Base-by-base conservation (phyloP, 64 coral and sea anemone genomes). In the Pocillopora damicornis region DNA sequence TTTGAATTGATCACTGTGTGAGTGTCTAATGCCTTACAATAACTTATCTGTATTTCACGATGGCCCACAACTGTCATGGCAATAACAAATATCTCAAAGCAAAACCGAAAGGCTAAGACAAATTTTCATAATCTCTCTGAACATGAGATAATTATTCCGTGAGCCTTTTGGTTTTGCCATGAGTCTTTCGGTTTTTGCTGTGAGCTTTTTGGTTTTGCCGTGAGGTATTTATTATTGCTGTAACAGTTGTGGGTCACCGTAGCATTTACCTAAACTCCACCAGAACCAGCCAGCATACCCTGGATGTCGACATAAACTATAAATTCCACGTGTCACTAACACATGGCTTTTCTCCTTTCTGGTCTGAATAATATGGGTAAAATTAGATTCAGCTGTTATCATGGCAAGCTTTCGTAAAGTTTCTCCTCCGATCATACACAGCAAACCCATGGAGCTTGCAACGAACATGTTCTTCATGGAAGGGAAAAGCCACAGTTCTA, bases 261-360 rank as follows among this genome's bases (percentile, higher is more conserved):
- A 30, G 30, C 30, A 35, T 87, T 81, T 79, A 97, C 94, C 97
- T 68, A 99, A 63, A 87, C 97, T 99, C 97, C 97, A 99, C 83
- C 87, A 99, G 84, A 99, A 99, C 97, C 97, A 99, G 0, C 97
- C 97, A 79, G 92, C 90, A 93, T 99, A 99, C 34, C 90, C 90
- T 7, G 97, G 97, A 75, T 99, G 97, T 60, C 97, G 91, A 25
- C 75, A 93, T 58, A 79, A 88, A 5, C 73, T 62, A 57, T 99
- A 99, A 23, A 99, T 90, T 2, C 97, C 97, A 75, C 67, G 60
- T 6, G 93, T 92, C 5, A 99, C 97, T 20, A 99, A 76, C 20
- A 93, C 90, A 58, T 99, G 97, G 5, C 80, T 75, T 35, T 91
- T 91, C 26, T 86, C 89, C 76, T 95, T 99, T 23, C 83, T 86